Conservation (phyloP, 2,797 vertebrate species). For the Hippoglossus hippoglossus region DNA sequence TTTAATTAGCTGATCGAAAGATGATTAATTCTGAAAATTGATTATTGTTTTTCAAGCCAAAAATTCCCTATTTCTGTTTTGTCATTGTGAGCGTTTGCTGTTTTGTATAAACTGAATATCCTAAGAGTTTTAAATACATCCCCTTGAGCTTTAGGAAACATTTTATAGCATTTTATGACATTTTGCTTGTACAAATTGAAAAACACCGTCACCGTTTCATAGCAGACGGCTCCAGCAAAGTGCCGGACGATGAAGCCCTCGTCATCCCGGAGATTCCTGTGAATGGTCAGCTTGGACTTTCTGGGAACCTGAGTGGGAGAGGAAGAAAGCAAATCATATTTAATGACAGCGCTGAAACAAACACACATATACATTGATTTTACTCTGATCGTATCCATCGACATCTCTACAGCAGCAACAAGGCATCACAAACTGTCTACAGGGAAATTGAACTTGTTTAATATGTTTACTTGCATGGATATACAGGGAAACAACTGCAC, state of each 20-base stretch:
- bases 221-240: slow-evolving; percentile 98
- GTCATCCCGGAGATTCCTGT: slow-evolving; percentile 96
- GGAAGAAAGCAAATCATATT: slow-evolving; percentile 17
- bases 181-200: background rate
- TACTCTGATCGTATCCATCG: slow-evolving; percentile 15
- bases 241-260: slow-evolving; percentile 98
- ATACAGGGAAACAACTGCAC: background rate
- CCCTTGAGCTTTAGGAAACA: background rate
- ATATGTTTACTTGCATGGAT: background rate
- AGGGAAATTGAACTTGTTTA: slow-evolving; percentile 8
- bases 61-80: background rate
- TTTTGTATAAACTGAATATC: background rate
- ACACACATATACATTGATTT: slow-evolving; percentile 19
- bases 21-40: too few species aligned
- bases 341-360: slow-evolving; percentile 16
- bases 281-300: slow-evolving; percentile 95
- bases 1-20: background rate
- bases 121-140: too few species aligned
- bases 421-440: background rate
- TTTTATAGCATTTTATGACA: background rate
- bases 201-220: slow-evolving; percentile 91
- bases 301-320: slow-evolving; percentile 90
- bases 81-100: background rate
- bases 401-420: slow-evolving; percentile 6
- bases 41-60: background rate